phyloP scores from a whole-genome alignment of 2,888 invertebrate genomes.

The Synergus laeviventris region DNA sequence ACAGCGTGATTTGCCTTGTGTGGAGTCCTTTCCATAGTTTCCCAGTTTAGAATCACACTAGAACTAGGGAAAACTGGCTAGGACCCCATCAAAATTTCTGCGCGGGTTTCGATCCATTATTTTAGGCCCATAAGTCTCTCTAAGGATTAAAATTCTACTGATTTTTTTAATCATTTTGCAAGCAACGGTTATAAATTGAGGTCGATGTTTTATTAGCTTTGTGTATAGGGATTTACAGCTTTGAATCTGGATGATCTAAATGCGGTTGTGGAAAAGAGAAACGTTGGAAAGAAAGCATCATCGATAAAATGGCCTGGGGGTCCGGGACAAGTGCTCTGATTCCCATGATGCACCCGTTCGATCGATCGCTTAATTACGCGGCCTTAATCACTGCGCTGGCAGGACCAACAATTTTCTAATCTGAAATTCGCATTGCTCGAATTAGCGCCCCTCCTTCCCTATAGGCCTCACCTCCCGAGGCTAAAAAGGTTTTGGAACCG shows the following conservation, averaged over 20 bases:
- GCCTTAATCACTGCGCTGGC: conserved; percentile 44
- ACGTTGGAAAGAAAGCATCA: conserved; percentile 29
- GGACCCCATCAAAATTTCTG: too few relatives aligned
- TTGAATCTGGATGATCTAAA: conserved; percentile 15
- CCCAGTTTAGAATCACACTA: too few relatives aligned
- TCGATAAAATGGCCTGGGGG: conserved; percentile 70
- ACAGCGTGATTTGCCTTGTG: too few relatives aligned
- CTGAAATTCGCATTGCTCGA: conserved; percentile 46
- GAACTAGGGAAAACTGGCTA: too few relatives aligned
- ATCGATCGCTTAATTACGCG: conserved; percentile 61
- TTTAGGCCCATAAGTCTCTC: not conserved
- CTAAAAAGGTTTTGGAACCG: conserved; percentile 41
- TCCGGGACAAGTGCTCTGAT: conserved; percentile 67
- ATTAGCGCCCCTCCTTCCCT: conserved; percentile 33
- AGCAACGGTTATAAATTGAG: conserved; percentile 4
- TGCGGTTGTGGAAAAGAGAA: conserved; percentile 30
- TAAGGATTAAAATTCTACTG: not conserved
- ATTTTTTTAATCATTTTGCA: conserved; percentile 7
- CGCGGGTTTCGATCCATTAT: too few relatives aligned
- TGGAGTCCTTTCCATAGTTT: too few relatives aligned
- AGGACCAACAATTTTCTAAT: conserved; percentile 53
- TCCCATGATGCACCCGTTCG: conserved; percentile 55
- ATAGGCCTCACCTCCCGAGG: conserved; percentile 16
- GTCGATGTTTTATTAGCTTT: conserved; percentile 17
- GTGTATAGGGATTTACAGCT: conserved; percentile 18